A percentile compares a stretch with the other conserved stretches of the same genome.
Conservation (phyloP, 2,113 vertebrate genomes). For the Meles meles region DNA sequence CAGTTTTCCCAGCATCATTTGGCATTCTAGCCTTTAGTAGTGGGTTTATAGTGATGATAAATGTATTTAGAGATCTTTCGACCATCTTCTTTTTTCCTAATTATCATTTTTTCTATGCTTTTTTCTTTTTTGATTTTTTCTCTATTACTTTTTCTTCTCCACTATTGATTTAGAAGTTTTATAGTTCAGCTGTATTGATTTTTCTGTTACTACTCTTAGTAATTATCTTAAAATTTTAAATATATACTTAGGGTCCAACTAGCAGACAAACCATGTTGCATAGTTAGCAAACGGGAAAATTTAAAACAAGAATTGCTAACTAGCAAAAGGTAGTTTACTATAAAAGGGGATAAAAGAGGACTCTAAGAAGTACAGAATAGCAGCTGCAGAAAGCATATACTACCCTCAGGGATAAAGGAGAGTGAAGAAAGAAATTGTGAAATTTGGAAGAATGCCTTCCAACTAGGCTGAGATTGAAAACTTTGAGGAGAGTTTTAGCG, state of each 20-base stretch:
- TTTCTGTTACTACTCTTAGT: not conserved
- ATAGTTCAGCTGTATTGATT: not conserved
- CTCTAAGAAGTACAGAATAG: not conserved
- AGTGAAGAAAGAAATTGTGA: not conserved
- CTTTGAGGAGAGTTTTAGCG: not conserved
- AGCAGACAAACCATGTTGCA: not conserved
- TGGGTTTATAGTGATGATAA: not conserved
- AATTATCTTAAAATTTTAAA: not conserved
- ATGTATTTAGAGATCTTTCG: not conserved
- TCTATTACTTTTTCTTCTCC: not conserved
- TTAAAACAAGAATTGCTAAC: not conserved
- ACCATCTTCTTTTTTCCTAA: not conserved
- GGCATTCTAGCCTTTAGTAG: not conserved
- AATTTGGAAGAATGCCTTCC: not conserved
- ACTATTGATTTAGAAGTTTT: constrained; percentile 13
- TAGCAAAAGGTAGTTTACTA: not conserved
- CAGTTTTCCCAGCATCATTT: not conserved
- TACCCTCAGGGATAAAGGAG: not conserved
- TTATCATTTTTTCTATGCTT: not conserved
- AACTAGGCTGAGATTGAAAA: not conserved
- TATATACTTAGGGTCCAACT: not conserved
- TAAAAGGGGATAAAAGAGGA: not conserved
- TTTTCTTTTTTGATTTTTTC: not conserved
- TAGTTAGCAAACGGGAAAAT: not conserved
- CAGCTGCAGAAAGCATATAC: not conserved